phyloP scores from a whole-genome alignment of 2,888 invertebrate species.

The Hesperia comma region DNA sequence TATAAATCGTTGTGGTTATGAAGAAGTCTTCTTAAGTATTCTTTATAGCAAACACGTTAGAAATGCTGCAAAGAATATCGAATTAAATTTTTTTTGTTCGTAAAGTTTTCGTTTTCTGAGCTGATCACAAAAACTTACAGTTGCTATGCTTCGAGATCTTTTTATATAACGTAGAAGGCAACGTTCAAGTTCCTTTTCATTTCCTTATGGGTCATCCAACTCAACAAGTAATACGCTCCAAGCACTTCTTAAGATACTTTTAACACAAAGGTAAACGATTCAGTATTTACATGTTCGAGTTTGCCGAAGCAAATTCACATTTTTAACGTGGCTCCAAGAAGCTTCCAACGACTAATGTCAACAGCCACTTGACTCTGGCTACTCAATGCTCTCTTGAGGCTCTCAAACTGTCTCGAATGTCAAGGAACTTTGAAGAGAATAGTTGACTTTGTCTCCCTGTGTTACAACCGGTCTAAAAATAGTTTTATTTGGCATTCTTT shows the following conservation, averaged over 20 bases:
- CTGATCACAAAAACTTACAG: too few relatives aligned
- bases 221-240: neutral
- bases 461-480: neutral
- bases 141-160: too few relatives aligned
- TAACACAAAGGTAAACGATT: constrained; percentile 3
- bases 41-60: too few relatives aligned
- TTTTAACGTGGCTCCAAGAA: constrained; percentile 1
- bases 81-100: too few relatives aligned
- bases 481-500: neutral
- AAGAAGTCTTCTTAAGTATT: too few relatives aligned
- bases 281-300: neutral
- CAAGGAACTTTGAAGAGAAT: constrained; percentile 21
- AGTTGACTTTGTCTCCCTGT: too few relatives aligned
- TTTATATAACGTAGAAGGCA: too few relatives aligned
- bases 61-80: too few relatives aligned
- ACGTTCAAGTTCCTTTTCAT: too few relatives aligned
- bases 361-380: constrained; percentile 24
- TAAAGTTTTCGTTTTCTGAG: too few relatives aligned
- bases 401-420: constrained; percentile 16
- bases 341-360: constrained; percentile 26
- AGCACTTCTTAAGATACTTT: constrained; percentile 1
- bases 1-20: too few relatives aligned
- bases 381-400: constrained; percentile 11
- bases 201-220: neutral
- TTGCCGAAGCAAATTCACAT: neutral